Base-by-base conservation (phyloP, 2,797 vertebrate species). In the Tachyglossus aculeatus region DNA sequence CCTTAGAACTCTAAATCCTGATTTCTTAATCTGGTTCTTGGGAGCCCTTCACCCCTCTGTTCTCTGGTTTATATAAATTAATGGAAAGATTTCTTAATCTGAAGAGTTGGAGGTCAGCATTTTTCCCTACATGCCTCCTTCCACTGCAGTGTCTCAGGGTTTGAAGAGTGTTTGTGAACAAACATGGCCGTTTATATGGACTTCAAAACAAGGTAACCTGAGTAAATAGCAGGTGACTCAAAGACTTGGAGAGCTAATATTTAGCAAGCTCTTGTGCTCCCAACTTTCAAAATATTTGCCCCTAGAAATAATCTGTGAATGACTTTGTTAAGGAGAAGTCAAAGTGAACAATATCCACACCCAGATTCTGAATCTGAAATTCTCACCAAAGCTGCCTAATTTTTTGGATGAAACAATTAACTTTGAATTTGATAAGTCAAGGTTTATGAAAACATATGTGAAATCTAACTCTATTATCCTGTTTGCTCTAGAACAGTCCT, bases 181-280 rank as follows among this genome's bases (percentile, higher is more conserved):
- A 92, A 93, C 86, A 89, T 0, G 27, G 47, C n/a, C 82, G 87
- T 90, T 84, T 85, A 78, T 76, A 77, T 25, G 80, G 83, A 74
- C 83, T 84, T 54, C 59, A 87, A 84, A 84, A 83, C 76, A 80
- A 86, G 70, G 85, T 78, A 78, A 87, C 83, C 69, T 6, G 0
- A 79, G 88, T 85, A 90, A 91, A 90, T 68, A 84, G 12, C 38
- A 68, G 6, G 65, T 12, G 61, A 81, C 83, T 82, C 68, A 45
- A 73, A 82, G 77, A 72, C 83, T 88, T 70, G 86, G 87, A 92
- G 88, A 90, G 89, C 86, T 88, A 90, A 91, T 90, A 90, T 91
- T 92, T 91, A 88, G 86, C 78, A 84, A 85, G 69, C 72, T 67
- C 82, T 92, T 74, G 57, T 80, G 66, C 85, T 87, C 77, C 80